Evolutionary conservation across 1,140 invertebrate genomes (phyloP).

Genomic region (Euura lappo): DNA sequence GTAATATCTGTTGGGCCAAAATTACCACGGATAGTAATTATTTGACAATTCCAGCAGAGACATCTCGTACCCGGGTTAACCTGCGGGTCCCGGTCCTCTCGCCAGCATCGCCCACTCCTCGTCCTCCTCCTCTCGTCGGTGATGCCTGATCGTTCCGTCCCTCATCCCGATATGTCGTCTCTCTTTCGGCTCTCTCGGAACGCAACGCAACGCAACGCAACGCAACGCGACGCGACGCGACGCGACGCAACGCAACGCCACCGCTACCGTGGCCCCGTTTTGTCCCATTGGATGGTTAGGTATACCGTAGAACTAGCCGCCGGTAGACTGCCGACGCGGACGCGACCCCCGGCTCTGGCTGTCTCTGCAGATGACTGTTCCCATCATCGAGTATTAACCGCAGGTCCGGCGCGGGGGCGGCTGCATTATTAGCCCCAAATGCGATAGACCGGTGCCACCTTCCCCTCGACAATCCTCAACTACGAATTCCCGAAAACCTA

Average conservation of each 20-base stretch:
- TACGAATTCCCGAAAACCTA: too few relatives aligned
- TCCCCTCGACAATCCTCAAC: background rate
- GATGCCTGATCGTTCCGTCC: background rate
- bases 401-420: conserved; percentile 48
- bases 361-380: conserved; percentile 63
- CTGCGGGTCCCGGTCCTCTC: conserved; percentile 18
- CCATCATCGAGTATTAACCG: conserved; percentile 64
- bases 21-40: conserved; percentile 50
- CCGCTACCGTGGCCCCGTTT: conserved; percentile 14
- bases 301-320: conserved; percentile 12
- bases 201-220: background rate
- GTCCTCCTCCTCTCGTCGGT: conserved; percentile 16
- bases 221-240: conserved; percentile 15
- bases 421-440: conserved; percentile 59
- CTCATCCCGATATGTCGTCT: background rate
- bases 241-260: background rate
- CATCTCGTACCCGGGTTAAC: conserved; percentile 35
- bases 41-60: conserved; percentile 49
- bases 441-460: conserved; percentile 46
- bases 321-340: conserved; percentile 30
- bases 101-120: conserved; percentile 23
- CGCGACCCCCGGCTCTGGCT: conserved; percentile 39
- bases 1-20: conserved; percentile 44
- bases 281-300: conserved; percentile 19
- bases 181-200: background rate